Evolutionary conservation across 2,888 invertebrate genomes (phyloP), one percentile per base, ranked within the genome.

Genomic region (Agrotis segetum): DNA sequence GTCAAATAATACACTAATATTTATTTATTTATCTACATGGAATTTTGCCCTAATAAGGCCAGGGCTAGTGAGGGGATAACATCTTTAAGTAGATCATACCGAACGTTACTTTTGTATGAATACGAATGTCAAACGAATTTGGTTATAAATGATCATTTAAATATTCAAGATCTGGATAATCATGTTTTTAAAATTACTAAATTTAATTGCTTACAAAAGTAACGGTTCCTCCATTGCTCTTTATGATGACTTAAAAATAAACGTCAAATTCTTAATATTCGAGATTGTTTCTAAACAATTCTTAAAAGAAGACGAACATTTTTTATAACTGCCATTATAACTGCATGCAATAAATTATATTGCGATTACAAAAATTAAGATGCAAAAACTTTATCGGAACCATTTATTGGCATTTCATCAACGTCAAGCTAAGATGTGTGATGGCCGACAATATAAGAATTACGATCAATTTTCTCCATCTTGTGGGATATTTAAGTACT

Each of bases 361-460:
- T 67, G 17, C 40, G 60, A 72, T 71, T 61, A 58, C 74, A 60
- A 13, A 71, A 70, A 83, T 81, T 74, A 75, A 77, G 74, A 84
- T 77, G 81, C 74, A 70, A 73, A 79, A 73, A 61, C 46, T 65
- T 75, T 72, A 81, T 74, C 58, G 47, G 14, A 47, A 0, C 17
- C 70, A 65, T 84, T 84, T 74, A 86, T 79, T 74, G 85, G 77
- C 68, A 74, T 82, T 86, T 77, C 79, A 84, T 86, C 79, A 87
- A 85, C 81, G 84, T 87, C 87, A 85, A 69, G 52, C 40, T 64
- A 21, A 52, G 68, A 80, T 78, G 49, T 67, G 62, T 67, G 62
- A 79, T 78, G 59, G 69, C 55, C 64, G 53, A 72, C 79, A 75
- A 79, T 81, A 66, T 75, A 74, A 67, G 83, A 83, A 55, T 85